A percentile compares a stretch with the other conserved stretches of the same genome.
Conservation (phyloP, 2,888 invertebrate genomes). For the Drosophila hamatofila region DNA sequence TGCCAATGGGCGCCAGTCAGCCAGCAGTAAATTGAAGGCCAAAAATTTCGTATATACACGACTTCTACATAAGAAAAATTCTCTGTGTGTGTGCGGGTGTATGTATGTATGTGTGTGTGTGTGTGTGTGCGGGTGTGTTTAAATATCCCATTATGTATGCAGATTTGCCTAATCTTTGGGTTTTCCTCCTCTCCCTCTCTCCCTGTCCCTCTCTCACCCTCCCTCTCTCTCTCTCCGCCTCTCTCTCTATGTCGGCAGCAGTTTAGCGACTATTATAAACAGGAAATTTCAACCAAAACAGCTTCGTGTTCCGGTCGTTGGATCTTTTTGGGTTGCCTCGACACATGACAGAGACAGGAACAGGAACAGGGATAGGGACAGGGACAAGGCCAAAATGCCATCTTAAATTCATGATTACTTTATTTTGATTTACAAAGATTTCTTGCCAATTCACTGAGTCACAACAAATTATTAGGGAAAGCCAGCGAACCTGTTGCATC, state of each 20-base stretch:
- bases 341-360: constrained; percentile 23
- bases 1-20: constrained; percentile 61
- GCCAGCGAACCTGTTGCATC: constrained; percentile 10
- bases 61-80: neutral
- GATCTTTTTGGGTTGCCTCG: constrained; percentile 20
- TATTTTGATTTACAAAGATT: constrained; percentile 34
- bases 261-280: constrained; percentile 56
- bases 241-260: constrained; percentile 25
- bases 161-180: constrained; percentile 66
- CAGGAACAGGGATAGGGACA: no score
- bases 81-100: neutral
- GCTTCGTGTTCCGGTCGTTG: constrained; percentile 46
- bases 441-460: constrained; percentile 4
- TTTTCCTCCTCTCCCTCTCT: neutral
- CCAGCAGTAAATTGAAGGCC: constrained; percentile 25
- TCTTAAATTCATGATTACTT: constrained; percentile 48
- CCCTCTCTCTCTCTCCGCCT: neutral
- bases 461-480: neutral
- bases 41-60: constrained; percentile 2
- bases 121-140: constrained; percentile 14
- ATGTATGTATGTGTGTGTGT: neutral
- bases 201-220: neutral
- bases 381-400: constrained; percentile 36
- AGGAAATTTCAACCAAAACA: constrained; percentile 42
- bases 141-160: constrained; percentile 66